Evolutionary conservation across 2,797 vertebrate genomes (phyloP).

Genomic region (Sylvia borin): DNA sequence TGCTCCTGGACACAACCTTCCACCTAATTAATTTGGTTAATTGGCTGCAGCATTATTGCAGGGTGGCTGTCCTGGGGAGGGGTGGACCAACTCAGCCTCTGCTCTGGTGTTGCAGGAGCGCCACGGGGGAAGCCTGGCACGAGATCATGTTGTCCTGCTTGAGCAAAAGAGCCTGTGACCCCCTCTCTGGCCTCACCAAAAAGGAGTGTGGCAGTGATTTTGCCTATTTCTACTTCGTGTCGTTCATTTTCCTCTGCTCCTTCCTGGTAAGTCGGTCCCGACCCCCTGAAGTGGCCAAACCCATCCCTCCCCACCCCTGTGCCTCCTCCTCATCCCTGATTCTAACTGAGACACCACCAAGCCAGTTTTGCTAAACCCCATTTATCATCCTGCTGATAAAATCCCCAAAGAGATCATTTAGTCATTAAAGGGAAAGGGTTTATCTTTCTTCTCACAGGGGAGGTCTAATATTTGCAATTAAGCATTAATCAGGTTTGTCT

Average conservation of each 20-base stretch:
- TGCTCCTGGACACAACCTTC: background rate
- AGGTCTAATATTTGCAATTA: background rate
- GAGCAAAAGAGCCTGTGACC: constrained; percentile 85
- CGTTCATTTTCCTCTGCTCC: constrained; percentile 97
- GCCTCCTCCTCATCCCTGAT: background rate
- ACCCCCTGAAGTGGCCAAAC: background rate
- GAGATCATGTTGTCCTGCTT: constrained; percentile 97
- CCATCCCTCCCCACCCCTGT: background rate
- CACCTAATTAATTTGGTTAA: background rate
- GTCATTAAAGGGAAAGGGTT: background rate
- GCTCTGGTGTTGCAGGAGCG: constrained; percentile 82
- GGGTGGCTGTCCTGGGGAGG: background rate
- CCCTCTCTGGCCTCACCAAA: constrained; percentile 76
- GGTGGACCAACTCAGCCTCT: background rate
- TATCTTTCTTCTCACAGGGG: background rate
- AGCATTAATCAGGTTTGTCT: background rate
- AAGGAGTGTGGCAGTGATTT: constrained; percentile 95
- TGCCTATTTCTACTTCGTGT: constrained; percentile 98
- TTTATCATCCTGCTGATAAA: background rate
- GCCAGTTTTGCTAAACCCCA: background rate
- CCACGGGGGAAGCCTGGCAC: constrained; percentile 95
- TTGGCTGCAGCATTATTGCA: fast-evolving
- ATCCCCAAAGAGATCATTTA: background rate
- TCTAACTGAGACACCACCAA: background rate
- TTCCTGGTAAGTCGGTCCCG: constrained; percentile 86